These are phyloP conservation scores for Perithous albicinctus DNA, from an alignment of 2,888 invertebrate species.

Conservation along the genomic window DNA sequence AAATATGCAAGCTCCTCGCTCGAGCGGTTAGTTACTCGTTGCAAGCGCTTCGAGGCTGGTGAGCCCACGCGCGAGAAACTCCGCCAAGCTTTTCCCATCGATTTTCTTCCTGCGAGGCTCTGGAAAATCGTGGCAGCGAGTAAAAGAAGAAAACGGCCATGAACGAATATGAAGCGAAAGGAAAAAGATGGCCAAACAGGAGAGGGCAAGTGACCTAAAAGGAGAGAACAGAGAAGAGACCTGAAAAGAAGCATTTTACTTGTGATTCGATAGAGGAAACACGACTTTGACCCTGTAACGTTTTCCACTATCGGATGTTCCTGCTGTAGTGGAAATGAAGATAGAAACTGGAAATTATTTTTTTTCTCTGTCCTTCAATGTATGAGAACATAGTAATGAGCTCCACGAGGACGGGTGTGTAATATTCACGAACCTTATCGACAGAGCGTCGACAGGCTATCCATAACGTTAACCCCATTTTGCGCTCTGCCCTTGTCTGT, in stretches of 20 bases:
- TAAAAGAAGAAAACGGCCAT: not conserved
- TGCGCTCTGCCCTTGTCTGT: conserved; percentile 10
- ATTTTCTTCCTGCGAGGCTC: conserved; percentile 48
- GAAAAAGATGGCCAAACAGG: conserved; percentile 20
- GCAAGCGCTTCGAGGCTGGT: conserved; percentile 44
- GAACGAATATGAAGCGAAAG: conserved; percentile 23
- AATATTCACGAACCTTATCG: conserved; percentile 43
- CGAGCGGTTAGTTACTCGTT: conserved; percentile 73
- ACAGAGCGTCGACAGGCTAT: conserved; percentile 21
- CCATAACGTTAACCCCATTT: conserved; percentile 39
- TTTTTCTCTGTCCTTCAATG: not conserved
- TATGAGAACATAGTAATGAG: not conserved
- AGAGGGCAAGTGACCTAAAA: too few species aligned
- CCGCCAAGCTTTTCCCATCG: conserved; percentile 50
- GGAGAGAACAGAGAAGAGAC: conserved; percentile 5
- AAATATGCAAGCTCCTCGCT: conserved; percentile 76
- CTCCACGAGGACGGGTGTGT: conserved; percentile 15
- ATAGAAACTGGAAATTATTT: not conserved
- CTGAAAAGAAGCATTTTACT: conserved; percentile 21
- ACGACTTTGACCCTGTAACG: conserved; percentile 54
- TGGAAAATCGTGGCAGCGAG: conserved; percentile 34
- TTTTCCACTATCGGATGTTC: not conserved
- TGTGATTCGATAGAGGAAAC: conserved; percentile 15
- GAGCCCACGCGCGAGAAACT: conserved; percentile 30
- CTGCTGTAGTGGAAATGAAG: not conserved